phyloP scores from a whole-genome alignment of 2,888 invertebrate genomes.

The Spatulosminthurus flaviceps region DNA sequence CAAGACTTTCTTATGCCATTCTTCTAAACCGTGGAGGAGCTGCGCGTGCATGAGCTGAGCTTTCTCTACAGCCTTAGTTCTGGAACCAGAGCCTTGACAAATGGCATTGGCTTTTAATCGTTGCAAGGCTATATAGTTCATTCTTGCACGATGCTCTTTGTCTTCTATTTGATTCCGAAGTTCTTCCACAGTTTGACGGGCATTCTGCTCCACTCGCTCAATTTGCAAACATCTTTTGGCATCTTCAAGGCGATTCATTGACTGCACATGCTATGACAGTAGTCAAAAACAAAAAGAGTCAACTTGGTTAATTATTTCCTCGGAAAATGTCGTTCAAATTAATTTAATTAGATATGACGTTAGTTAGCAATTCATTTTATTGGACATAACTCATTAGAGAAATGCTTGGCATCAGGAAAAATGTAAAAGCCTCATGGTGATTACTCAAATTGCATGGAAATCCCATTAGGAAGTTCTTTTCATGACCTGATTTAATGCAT shows the following conservation, averaged over 20 bases:
- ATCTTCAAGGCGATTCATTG: slow-evolving; percentile 63
- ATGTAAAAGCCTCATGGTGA: too few species aligned
- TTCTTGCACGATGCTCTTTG: slow-evolving; percentile 59
- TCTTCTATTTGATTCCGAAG: slow-evolving; percentile 61
- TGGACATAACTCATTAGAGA: too few species aligned
- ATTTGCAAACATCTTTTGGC: slow-evolving; percentile 60
- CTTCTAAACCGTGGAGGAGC: slow-evolving; percentile 66
- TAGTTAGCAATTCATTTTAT: too few species aligned
- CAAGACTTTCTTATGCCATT: slow-evolving; percentile 66
- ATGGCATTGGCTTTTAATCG: slow-evolving; percentile 49
- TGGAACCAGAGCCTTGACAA: slow-evolving; percentile 52
- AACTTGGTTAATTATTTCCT: neutral
- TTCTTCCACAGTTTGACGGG: slow-evolving; percentile 58
- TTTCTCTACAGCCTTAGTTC: slow-evolving; percentile 63
- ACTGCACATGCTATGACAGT: slow-evolving; percentile 58
- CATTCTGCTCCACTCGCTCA: slow-evolving; percentile 58
- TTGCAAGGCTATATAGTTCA: slow-evolving; percentile 57
- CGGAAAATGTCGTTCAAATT: neutral
- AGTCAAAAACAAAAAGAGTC: neutral
- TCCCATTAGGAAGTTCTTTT: neutral
- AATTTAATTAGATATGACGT: too few species aligned
- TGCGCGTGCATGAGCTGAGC: slow-evolving; percentile 65
- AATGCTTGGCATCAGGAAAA: too few species aligned
- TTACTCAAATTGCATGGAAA: neutral
- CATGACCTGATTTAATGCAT: neutral